These are phyloP conservation scores for Heliconius cydno DNA, from an alignment of 2,888 invertebrate genomes.

Conservation along the genomic window DNA sequence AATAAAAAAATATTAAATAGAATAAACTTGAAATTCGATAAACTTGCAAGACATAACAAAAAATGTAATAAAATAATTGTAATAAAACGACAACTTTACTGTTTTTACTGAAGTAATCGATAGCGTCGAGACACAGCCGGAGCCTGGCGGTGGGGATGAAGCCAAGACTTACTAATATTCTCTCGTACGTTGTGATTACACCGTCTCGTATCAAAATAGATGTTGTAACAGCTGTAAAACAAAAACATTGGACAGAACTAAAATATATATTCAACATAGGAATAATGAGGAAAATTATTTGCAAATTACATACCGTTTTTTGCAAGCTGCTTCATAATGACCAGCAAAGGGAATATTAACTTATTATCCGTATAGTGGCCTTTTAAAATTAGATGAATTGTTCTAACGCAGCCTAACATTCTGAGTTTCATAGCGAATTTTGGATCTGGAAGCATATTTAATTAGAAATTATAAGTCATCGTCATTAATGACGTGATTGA, in stretches of 20 bases:
- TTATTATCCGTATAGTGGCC: conserved; percentile 84
- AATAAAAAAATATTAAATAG: background rate
- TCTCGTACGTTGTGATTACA: conserved; percentile 83
- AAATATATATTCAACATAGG: background rate
- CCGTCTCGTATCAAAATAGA: conserved; percentile 84
- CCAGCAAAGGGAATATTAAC: conserved; percentile 82
- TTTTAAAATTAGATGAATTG: conserved; percentile 84
- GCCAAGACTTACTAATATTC: conserved; percentile 83
- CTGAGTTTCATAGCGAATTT: conserved; percentile 87
- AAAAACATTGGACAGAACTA: conserved; percentile 16
- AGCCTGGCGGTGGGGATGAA: conserved; percentile 85
- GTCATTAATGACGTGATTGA: background rate
- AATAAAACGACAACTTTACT: conserved; percentile 72
- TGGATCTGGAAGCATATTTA: conserved; percentile 71
- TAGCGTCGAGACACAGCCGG: conserved; percentile 86
- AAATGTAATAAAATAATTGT: background rate
- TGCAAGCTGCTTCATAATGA: conserved; percentile 84
- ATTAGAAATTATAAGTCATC: background rate
- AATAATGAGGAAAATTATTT: conserved; percentile 4
- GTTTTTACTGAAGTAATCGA: conserved; percentile 87
- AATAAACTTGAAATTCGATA: background rate
- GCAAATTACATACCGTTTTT: conserved; percentile 80
- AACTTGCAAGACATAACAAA: background rate
- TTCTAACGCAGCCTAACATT: conserved; percentile 83
- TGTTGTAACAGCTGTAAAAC: conserved; percentile 70